Evolutionary conservation across 2,113 vertebrate genomes (phyloP), one percentile per base, ranked within the genome.

Genomic region (Rhadina sibilatrix): DNA sequence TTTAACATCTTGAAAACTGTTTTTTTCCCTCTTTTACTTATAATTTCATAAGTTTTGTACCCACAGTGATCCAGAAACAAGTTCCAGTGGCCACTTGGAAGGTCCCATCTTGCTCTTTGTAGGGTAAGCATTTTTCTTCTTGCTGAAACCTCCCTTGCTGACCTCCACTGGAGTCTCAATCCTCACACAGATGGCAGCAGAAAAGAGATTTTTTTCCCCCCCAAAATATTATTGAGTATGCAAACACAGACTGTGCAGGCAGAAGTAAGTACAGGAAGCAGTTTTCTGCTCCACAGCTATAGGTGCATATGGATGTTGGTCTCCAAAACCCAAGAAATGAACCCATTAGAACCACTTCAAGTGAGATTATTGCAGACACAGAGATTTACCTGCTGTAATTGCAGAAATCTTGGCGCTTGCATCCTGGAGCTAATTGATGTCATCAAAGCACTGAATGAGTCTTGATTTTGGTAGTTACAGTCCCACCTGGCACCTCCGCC

Each of bases 401-500:
- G 96, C 93, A 93, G 95, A 70, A 96, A 95, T 87, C 95, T 94
- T 96, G 94, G 96, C 78, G 20, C 84, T 96, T 78, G 93, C 83
- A 87, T 96, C 91, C 89, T 87, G 91, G 90, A 92, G 95, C 75
- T 98, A 98, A 98, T 97, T 95, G 97, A 95, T 93, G 80, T 82
- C 95, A 97, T 97, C 95, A 97, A 97, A 97, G 96, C 79, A 11
- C 57, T 63, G 95, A 97, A 94, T 42, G 95, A 96, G 83, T 61
- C 95, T 97, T 96, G 96, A 97, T 97, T 97, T 82, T 81, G 87
- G 96, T 94, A 96, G 95, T 97, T 97, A 96, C 91, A 95, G 94
- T 89, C 94, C 94, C 98, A 98, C 98, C 98, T 98, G 98, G 97
- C 77, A 37, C 69, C 96, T 87, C 92, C 10, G 60, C 74, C 68